Evolutionary conservation across 2,797 vertebrate species (phyloP), one percentile per base, ranked within the genome.

Genomic region (Hippocampus kuda): DNA sequence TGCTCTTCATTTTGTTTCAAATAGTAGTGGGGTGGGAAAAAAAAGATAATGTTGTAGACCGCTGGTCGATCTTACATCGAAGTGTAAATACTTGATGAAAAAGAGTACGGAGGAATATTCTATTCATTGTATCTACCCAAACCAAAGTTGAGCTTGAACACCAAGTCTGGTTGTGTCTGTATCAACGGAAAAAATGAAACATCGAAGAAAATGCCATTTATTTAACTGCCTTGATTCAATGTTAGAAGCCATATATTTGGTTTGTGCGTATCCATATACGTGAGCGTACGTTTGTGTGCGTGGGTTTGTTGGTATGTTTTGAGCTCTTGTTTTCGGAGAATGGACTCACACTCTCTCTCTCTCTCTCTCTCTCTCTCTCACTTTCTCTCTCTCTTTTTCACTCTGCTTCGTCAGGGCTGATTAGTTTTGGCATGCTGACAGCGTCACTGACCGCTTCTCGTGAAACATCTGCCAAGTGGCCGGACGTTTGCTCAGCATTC

Each of bases 131-230:
- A 90, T 90, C 86, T 90, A 91, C 90, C 85, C 82, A 92, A 91
- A 93, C 92, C 92, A 93, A 93, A 93, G 91, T 90, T 91, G 90
- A 91, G 91, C 90, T 91, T 73, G 82, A 92, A 91, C 90, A 90
- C 90, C 88, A 91, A 89, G 90, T 92, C 83, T 88, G 88, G 85
- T 91, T 89, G 88, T 91, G 90, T 91, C 89, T 89, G 84, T 90
- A 90, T 92, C 88, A 91, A 90, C 90, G 87, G 82, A 87, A 87
- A 49, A 49, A 51, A 51, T 13, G 83, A 83, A 88, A 85, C 82
- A 84, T 84, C 79, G 83, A 87, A 84, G 82, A 89, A 87, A 67
- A 87, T 80, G 87, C 88, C 86, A 89, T 91, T 91, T 90, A 91
- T 92, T 91, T 91, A 91, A 91, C 90, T 93, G 92, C 92, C 92